Evolutionary conservation across 2,113 vertebrate species (phyloP).

Genomic region (Grus americana): DNA sequence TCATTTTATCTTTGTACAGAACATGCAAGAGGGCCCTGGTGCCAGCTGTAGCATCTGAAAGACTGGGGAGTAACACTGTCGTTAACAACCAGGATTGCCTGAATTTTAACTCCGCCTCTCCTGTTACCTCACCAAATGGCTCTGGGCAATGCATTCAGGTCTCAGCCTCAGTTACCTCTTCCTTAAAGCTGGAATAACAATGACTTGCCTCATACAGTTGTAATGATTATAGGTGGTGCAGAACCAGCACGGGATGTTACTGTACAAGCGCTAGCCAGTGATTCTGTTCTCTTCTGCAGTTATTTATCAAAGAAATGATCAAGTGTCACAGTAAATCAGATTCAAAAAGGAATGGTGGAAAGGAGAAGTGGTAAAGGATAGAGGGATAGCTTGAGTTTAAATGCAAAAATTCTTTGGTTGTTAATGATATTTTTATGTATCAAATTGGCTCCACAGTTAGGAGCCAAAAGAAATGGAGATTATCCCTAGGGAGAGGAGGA

Average conservation of each 20-base stretch:
- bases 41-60: no score
- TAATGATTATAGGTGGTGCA: background rate
- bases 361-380: background rate
- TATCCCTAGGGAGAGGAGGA: background rate
- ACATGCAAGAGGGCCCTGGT: background rate
- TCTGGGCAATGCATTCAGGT: background rate
- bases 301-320: background rate
- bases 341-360: background rate
- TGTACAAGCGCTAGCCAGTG: accelerated
- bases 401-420: background rate
- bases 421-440: background rate
- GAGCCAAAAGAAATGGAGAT: background rate
- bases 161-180: background rate
- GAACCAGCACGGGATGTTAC: background rate
- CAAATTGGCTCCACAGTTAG: background rate
- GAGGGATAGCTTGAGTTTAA: background rate
- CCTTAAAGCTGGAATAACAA: background rate
- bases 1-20: background rate
- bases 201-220: background rate
- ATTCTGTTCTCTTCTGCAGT: background rate
- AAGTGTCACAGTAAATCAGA: background rate
- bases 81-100: background rate
- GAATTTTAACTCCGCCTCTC: background rate
- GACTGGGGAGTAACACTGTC: background rate
- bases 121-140: background rate